Conservation (phyloP, 2,113 vertebrate species). For the Daubentonia madagascariensis region DNA sequence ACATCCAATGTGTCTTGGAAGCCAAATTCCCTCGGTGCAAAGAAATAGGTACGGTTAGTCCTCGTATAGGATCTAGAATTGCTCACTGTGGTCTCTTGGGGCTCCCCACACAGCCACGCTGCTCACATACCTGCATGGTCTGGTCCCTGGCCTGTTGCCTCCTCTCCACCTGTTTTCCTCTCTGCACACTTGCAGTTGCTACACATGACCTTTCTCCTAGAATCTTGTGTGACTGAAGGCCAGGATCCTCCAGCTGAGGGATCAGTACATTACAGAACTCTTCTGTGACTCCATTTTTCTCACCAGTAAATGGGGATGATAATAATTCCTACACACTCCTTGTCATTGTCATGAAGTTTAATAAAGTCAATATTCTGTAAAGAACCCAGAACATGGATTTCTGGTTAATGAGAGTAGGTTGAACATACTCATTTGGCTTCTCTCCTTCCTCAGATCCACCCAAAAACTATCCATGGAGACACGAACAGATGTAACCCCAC, state of each 20-base stretch:
- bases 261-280: neutral
- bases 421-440: accelerated
- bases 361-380: accelerated
- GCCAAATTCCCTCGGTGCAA: neutral
- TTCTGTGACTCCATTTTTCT: neutral
- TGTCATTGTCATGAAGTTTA: accelerated
- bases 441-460: accelerated
- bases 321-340: accelerated
- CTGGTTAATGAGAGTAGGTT: neutral
- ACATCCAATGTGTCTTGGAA: neutral
- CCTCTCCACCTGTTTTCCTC: neutral
- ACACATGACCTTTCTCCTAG: neutral
- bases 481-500: no score
- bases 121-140: accelerated
- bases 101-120: accelerated
- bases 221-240: neutral
- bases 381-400: neutral
- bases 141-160: accelerated
- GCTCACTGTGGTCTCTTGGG: accelerated
- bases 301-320: no score
- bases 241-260: accelerated
- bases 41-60: accelerated
- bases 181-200: neutral
- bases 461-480: neutral
- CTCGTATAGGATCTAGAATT: accelerated